Evolutionary conservation across 2,888 invertebrate genomes (phyloP), one percentile per base, ranked within the genome.

Genomic region (Xylota sylvarum): DNA sequence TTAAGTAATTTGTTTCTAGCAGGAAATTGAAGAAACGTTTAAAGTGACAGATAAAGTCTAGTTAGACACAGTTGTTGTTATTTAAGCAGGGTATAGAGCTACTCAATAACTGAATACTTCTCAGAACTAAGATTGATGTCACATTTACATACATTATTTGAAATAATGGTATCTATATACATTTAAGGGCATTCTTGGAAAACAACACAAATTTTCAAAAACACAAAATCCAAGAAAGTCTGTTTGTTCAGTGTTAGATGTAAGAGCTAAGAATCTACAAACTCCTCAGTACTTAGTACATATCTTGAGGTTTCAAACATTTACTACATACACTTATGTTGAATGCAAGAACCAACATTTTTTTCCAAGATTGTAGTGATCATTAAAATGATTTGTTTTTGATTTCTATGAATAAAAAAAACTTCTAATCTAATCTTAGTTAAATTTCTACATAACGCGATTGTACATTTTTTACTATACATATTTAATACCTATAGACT

Each of bases 381-480:
- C 50, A 35, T 62, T 50, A 35, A 37, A 70, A 37, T 64, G 48
- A 17, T 60, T 62, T 70, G 9, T 32, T 77, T 62, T 69, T 12
- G 30, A 46, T 52, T 55, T 74, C n/a, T 48, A 72, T 35, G 35
- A 58, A 58, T 50, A 17, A 23, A 19, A 62, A n/a, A 56, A 19
- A 62, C 40, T 76, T 76, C 40, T 48, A 48, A 56, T 52, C 58
- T 79, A 79, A 84, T 19, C 52, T 77, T 67, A 85, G 62, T 77
- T 79, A 74, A 73, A 79, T 70, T 65, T 72, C 64, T 76, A 79
- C 17, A 64, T 62, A 69, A 67, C 37, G 46, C 80, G 58, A 85
- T 78, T 86, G 81, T 86, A 86, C 10, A 86, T 86, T 86, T 86
- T 86, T 86, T 78, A 86, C 81, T 77, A 81, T 70, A 79, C 62